A percentile compares a stretch with the other conserved stretches of the same genome.
phyloP scores from a whole-genome alignment of 2,888 invertebrate species.

The Diloba caeruleocephala region DNA sequence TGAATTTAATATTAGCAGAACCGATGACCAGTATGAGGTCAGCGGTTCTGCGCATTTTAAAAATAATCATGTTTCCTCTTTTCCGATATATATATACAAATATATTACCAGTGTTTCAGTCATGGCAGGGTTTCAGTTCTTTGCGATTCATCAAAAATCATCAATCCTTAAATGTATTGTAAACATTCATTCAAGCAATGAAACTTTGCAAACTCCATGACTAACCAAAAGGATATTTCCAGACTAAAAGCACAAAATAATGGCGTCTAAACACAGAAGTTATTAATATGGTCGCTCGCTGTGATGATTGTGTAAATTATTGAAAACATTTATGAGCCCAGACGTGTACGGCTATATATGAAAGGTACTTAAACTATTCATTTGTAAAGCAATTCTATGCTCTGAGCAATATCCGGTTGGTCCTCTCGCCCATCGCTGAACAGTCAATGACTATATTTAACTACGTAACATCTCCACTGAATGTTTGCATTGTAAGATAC shows the following conservation, averaged over 20 bases:
- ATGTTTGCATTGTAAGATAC: constrained; percentile 48
- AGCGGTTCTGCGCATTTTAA: no score
- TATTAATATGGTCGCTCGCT: constrained; percentile 29
- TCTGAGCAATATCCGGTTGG: constrained; percentile 70
- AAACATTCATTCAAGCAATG: no score
- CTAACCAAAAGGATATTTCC: no score
- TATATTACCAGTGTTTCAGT: background rate
- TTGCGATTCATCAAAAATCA: no score
- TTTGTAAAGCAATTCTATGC: constrained; percentile 66
- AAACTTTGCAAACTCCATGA: no score
- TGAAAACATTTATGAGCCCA: constrained; percentile 50
- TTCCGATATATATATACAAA: no score
- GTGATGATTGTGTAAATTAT: constrained; percentile 58
- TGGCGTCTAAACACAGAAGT: constrained; percentile 9
- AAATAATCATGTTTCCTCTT: no score
- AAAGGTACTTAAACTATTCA: constrained; percentile 60
- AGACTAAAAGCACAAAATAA: background rate
- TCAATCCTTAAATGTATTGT: no score
- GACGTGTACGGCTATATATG: constrained; percentile 49
- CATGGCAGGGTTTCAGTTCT: no score
- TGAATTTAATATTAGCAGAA: no score
- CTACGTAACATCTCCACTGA: constrained; percentile 53
- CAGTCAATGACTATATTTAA: constrained; percentile 61
- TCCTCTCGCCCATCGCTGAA: constrained; percentile 52
- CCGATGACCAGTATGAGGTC: no score